Evolutionary conservation across 1,140 invertebrate genomes (phyloP).

Genomic region (Bombyx mandarina): DNA sequence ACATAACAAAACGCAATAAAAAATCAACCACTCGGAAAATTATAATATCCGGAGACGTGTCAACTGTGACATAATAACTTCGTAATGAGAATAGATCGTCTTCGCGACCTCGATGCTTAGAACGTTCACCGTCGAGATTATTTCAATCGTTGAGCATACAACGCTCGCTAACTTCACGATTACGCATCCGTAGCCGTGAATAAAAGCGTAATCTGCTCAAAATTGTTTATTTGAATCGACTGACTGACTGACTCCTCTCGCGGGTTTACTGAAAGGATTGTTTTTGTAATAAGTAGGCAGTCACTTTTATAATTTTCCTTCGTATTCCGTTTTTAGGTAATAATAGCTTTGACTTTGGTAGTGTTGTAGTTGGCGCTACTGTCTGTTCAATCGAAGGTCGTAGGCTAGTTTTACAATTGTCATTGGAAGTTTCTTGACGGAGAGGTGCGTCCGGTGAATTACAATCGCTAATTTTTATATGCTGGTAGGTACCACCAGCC

Average conservation of each 20-base stretch:
- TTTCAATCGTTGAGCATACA: conserved; percentile 16
- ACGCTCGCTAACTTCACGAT: conserved; percentile 13
- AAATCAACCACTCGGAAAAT: conserved; percentile 34
- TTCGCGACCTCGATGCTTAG: conserved; percentile 20
- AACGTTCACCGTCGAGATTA: conserved; percentile 28
- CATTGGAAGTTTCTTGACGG: no score
- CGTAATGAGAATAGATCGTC: conserved; percentile 26
- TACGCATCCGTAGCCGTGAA: conserved; percentile 4
- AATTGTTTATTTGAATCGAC: conserved; percentile 7
- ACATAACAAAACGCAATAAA: conserved; percentile 10
- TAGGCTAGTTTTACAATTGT: no score
- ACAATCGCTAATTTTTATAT: no score
- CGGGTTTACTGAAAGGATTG: conserved; percentile 3
- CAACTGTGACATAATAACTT: conserved; percentile 34
- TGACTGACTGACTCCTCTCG: conserved; percentile 2
- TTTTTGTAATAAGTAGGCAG: no score
- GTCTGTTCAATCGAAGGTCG: no score
- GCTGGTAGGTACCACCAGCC: no score
- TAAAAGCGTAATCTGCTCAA: conserved; percentile 9
- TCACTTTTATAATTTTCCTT: no score
- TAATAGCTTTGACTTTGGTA: no score
- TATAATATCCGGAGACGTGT: conserved; percentile 21
- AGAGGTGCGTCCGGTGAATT: no score
- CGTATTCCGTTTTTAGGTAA: no score
- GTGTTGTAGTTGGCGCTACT: no score